Conservation (phyloP, 2,797 vertebrate species). For the Heteromormyrus szaboi region DNA sequence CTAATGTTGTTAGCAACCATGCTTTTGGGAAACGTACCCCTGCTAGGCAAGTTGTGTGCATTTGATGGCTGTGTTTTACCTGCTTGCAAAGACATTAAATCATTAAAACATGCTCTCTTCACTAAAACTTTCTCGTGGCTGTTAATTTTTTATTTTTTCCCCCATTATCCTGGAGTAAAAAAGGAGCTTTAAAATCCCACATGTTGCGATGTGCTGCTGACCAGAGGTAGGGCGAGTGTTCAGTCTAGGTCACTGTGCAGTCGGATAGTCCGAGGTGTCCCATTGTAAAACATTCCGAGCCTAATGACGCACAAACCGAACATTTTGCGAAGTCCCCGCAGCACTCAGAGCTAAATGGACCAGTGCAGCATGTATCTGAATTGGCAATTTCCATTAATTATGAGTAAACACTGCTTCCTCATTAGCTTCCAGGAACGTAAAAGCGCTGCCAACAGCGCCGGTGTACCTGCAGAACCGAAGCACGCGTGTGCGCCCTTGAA, state of each 20-base stretch:
- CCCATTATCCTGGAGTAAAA: slow-evolving; percentile 23
- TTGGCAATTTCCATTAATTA: slow-evolving; percentile 30
- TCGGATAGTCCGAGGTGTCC: neutral
- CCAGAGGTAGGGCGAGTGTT: slow-evolving; percentile 22
- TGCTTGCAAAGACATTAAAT: slow-evolving; percentile 19
- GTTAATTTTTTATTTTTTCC: slow-evolving; percentile 22
- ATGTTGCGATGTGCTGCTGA: slow-evolving; percentile 24
- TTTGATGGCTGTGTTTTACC: slow-evolving; percentile 23
- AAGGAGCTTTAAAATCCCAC: slow-evolving; percentile 34
- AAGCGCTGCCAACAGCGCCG: neutral
- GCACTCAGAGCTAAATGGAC: slow-evolving; percentile 19
- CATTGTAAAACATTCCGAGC: slow-evolving; percentile 13
- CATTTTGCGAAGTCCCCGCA: neutral
- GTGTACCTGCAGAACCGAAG: neutral
- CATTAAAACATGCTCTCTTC: slow-evolving; percentile 17
- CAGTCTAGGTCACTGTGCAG: neutral
- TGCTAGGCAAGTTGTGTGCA: neutral
- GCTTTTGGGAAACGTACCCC: too few species aligned
- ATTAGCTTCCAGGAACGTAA: neutral
- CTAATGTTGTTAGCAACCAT: too few species aligned
- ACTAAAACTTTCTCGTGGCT: slow-evolving; percentile 19
- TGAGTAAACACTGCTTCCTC: slow-evolving; percentile 17
- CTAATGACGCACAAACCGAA: neutral
- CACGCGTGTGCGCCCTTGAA: neutral
- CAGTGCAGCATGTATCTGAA: slow-evolving; percentile 22